A percentile compares a stretch with the other conserved stretches of the same genome.
Evolutionary conservation across 2,797 vertebrate genomes (phyloP).

Genomic region (Percopsis omiscomaycus): DNA sequence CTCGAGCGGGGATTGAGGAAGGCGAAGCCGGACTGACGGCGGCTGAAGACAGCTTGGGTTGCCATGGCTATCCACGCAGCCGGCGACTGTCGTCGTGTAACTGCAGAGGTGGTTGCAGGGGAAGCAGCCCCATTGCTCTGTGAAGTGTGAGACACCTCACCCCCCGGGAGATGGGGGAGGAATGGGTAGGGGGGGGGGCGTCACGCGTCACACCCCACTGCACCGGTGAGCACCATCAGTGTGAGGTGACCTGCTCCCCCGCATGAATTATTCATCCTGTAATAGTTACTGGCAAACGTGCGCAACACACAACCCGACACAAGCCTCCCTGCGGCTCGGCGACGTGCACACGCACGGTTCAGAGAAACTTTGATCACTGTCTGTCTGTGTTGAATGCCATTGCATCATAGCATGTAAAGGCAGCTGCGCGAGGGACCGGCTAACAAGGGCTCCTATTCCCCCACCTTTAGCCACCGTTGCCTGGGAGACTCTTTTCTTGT

Average conservation of each 20-base stretch:
- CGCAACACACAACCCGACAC: background rate
- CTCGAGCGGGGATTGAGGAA: slow-evolving; percentile 8
- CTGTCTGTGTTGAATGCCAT: slow-evolving; percentile 31
- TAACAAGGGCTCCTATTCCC: slow-evolving; percentile 27
- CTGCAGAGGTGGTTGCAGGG: slow-evolving; percentile 56
- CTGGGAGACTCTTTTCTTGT: slow-evolving; percentile 42
- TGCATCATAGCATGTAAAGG: slow-evolving; percentile 45
- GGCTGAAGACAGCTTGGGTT: slow-evolving; percentile 47
- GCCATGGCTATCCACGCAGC: slow-evolving; percentile 45
- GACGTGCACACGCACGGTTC: background rate
- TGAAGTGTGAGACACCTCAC: slow-evolving; percentile 59
- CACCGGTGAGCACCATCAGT: slow-evolving; percentile 33
- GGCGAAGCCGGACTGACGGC: slow-evolving; percentile 44
- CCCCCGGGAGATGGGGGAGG: slow-evolving; percentile 29
- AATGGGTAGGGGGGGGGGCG: background rate
- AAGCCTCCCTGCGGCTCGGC: background rate
- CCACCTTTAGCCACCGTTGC: background rate
- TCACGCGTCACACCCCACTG: slow-evolving; percentile 29
- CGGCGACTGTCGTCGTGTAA: slow-evolving; percentile 48
- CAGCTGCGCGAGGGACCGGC: slow-evolving; percentile 23
- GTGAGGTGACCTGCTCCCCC: slow-evolving; percentile 17
- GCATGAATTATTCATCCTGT: slow-evolving; percentile 37
- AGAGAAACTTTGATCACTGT: slow-evolving; percentile 22
- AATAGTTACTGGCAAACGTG: background rate
- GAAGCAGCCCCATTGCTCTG: slow-evolving; percentile 51